These are phyloP conservation scores for Muraenolepis orangiensis DNA, from an alignment of 2,797 vertebrate species.

Conservation along the genomic window DNA sequence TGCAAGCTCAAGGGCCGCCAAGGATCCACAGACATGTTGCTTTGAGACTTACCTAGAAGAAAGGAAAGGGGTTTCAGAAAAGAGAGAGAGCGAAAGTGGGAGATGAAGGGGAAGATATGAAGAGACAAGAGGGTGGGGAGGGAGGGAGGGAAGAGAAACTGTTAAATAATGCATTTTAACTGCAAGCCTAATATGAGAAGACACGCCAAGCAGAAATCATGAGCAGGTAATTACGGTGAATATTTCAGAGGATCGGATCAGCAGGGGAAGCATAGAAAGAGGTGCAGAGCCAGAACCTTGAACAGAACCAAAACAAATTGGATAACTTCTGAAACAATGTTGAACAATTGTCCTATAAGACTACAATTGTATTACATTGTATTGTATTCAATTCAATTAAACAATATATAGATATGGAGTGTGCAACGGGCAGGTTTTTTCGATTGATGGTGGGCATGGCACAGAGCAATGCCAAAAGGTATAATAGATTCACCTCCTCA, in stretches of 20 bases:
- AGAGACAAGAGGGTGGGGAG: not conserved
- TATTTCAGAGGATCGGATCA: constrained; percentile 38
- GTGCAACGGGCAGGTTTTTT: not conserved
- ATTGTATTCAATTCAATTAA: not conserved
- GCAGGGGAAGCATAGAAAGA: constrained; percentile 19
- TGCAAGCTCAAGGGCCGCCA: constrained; percentile 44
- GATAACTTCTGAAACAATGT: constrained; percentile 44
- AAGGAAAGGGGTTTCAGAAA: constrained; percentile 21
- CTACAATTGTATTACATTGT: not conserved
- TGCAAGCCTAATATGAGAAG: constrained; percentile 52
- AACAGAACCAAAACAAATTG: constrained; percentile 56
- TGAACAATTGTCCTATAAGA: not conserved
- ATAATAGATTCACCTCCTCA: not conserved
- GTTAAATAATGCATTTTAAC: constrained; percentile 51
- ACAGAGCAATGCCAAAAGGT: not conserved
- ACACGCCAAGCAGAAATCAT: constrained; percentile 50
- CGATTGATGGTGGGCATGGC: not conserved
- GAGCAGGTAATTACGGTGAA: constrained; percentile 54
- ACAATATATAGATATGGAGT: not conserved
- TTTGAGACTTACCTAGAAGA: constrained; percentile 75
- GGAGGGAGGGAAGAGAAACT: constrained; percentile 2
- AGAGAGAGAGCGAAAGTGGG: constrained; percentile 25
- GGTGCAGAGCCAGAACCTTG: constrained; percentile 16
- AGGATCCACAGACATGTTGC: constrained; percentile 61
- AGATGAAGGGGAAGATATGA: not conserved